Evolutionary conservation across 2,797 vertebrate genomes (phyloP).

Genomic region (Pseudopleuronectes americanus): DNA sequence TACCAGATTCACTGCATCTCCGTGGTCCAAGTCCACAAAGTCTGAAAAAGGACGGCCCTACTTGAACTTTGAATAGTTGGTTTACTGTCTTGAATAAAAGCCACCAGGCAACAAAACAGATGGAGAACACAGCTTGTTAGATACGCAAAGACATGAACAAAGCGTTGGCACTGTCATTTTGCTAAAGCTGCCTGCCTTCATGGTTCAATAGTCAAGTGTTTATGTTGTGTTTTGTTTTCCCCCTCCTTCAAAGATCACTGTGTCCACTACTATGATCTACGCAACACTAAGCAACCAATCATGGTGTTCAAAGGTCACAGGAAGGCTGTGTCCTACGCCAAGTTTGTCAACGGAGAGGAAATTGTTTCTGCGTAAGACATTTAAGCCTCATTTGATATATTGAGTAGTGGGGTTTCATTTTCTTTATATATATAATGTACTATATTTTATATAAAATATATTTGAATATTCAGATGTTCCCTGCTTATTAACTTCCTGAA

Average conservation of each 20-base stretch:
- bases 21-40: slow-evolving; percentile 19
- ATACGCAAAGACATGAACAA: slow-evolving; percentile 5
- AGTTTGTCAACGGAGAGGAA: slow-evolving; percentile 98
- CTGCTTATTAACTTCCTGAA: neutral
- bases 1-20: slow-evolving; percentile 25
- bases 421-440: too few species aligned
- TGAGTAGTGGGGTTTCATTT: too few species aligned
- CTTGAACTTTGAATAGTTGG: slow-evolving; percentile 18
- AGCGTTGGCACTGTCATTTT: slow-evolving; percentile 12
- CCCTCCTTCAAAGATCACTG: slow-evolving; percentile 90
- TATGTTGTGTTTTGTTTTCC: neutral
- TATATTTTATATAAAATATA: too few species aligned
- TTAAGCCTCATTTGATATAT: too few species aligned
- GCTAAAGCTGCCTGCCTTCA: neutral
- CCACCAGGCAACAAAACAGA: slow-evolving; percentile 20
- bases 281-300: slow-evolving; percentile 99
- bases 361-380: slow-evolving; percentile 98
- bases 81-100: slow-evolving; percentile 12
- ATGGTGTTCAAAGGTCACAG: slow-evolving; percentile 99
- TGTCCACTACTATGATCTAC: slow-evolving; percentile 99
- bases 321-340: slow-evolving; percentile 98
- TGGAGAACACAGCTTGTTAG: slow-evolving; percentile 1
- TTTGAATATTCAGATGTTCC: neutral
- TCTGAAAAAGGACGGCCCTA: slow-evolving; percentile 12
- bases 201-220: slow-evolving; percentile 6